phyloP scores from a whole-genome alignment of 2,113 vertebrate genomes.

The Passerina amoena region DNA sequence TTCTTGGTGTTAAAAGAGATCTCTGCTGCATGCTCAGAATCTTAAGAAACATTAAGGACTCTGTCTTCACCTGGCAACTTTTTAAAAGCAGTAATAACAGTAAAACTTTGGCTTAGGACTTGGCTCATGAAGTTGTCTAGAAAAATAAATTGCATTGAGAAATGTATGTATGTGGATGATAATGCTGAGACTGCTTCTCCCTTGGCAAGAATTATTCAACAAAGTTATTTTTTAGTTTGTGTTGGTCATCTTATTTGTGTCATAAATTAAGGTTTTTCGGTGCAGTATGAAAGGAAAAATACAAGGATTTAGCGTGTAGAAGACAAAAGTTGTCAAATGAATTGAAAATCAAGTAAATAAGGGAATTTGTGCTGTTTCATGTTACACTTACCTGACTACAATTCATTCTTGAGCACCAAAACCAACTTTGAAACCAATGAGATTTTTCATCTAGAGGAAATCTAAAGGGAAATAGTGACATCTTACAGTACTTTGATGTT shows the following conservation, averaged over 20 bases:
- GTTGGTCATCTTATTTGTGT: neutral
- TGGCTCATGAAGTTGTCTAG: neutral
- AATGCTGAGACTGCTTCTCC: neutral
- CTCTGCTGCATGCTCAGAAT: neutral
- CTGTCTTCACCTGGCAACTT: neutral
- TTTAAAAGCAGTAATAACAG: neutral
- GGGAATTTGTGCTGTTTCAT: neutral
- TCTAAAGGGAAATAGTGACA: neutral
- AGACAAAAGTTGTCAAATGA: neutral
- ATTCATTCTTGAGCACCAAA: neutral
- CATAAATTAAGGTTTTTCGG: neutral
- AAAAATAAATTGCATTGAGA: neutral
- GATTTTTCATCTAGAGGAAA: neutral
- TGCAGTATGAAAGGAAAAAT: neutral
- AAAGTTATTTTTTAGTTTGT: neutral
- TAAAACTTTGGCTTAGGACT: neutral
- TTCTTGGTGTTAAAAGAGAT: neutral
- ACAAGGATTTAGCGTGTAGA: neutral
- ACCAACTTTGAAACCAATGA: neutral
- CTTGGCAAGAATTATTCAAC: neutral
- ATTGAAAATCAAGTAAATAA: neutral
- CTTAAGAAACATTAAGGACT: neutral
- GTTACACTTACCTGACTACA: neutral
- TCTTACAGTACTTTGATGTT: constrained; percentile 14
- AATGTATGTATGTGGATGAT: neutral